Conservation (phyloP, 2,113 vertebrate genomes). For the Rhea americana region DNA sequence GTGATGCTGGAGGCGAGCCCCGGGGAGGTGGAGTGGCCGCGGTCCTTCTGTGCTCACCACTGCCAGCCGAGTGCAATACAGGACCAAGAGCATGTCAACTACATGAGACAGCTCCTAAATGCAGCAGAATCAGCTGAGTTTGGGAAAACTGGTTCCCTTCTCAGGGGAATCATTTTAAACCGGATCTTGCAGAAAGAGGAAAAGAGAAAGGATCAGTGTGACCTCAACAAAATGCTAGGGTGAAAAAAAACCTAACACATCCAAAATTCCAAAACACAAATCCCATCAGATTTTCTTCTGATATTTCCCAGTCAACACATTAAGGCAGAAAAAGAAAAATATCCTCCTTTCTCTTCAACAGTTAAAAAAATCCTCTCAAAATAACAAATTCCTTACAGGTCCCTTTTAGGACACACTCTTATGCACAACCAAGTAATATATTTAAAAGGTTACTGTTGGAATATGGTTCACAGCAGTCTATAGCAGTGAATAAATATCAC, state of each 20-base stretch:
- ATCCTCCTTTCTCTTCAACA: background rate
- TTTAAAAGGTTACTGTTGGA: constrained; percentile 61
- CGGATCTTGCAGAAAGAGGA: background rate
- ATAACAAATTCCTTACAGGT: background rate
- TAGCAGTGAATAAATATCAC: constrained; percentile 75
- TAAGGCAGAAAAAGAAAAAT: background rate
- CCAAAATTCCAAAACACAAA: background rate
- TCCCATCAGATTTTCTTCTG: background rate
- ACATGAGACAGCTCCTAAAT: background rate
- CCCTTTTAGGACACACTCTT: background rate
- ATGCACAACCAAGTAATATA: constrained; percentile 44
- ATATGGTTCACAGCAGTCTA: constrained; percentile 63
- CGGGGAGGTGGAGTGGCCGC: rapidly evolving
- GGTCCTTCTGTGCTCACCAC: background rate
- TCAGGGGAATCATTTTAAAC: background rate
- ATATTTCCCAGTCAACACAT: background rate
- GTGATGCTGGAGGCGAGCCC: background rate
- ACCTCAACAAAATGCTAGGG: background rate
- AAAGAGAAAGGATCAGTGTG: background rate
- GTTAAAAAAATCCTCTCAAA: background rate
- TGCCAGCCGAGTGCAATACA: rapidly evolving
- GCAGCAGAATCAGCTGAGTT: rapidly evolving
- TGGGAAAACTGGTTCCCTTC: background rate
- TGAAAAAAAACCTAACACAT: background rate
- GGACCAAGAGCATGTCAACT: background rate